phyloP scores from a whole-genome alignment of 2,113 vertebrate species.

The Myotis davidii region DNA sequence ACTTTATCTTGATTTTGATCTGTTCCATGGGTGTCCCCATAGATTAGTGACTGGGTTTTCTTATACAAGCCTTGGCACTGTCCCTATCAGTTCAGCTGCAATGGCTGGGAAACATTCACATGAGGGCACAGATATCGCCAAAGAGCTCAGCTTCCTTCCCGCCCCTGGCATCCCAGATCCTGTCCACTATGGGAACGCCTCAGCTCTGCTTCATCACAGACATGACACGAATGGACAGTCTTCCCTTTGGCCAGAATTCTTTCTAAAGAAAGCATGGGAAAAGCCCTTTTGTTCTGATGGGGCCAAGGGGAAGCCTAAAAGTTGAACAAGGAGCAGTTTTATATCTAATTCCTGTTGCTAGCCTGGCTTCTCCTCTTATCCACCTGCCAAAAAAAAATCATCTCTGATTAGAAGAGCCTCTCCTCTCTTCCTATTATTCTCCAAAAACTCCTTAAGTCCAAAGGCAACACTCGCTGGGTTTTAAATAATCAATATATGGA shows the following conservation, averaged over 20 bases:
- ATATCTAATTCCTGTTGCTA: neutral
- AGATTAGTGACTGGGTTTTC: constrained; percentile 81
- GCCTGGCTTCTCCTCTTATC: neutral
- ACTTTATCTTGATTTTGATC: constrained; percentile 69
- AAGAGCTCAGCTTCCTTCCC: constrained; percentile 11
- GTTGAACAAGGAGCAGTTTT: neutral
- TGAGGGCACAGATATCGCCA: constrained; percentile 1
- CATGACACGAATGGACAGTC: constrained; percentile 2
- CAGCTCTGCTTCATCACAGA: constrained; percentile 1
- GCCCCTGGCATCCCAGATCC: neutral
- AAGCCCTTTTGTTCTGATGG: neutral
- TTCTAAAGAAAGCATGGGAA: constrained; percentile 19
- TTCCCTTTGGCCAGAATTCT: constrained; percentile 11
- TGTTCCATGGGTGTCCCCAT: constrained; percentile 66
- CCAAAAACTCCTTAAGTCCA: neutral
- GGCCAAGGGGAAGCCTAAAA: neutral
- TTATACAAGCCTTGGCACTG: constrained; percentile 64
- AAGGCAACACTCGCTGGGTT: neutral
- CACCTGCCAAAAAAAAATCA: neutral
- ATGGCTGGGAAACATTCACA: constrained; percentile 30
- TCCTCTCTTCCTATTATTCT: neutral
- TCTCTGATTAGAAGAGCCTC: neutral
- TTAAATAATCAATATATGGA: neutral
- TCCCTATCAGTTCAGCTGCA: neutral
- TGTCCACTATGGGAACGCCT: neutral